Evolutionary conservation across 2,888 invertebrate species (phyloP).

Genomic region (Nudaria mundana): DNA sequence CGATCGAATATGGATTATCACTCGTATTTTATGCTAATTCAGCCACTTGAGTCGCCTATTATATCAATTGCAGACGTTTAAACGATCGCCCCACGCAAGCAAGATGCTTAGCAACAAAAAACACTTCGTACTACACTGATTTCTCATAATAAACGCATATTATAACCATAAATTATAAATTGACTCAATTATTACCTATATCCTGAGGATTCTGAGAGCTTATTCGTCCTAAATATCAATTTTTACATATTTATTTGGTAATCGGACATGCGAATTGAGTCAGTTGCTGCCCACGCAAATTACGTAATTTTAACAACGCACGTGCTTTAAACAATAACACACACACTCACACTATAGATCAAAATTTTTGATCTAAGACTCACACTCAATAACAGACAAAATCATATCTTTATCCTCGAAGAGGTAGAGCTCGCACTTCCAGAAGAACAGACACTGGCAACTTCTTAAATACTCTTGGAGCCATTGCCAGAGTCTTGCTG

Average conservation of each 20-base stretch:
- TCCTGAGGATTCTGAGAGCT: conserved; percentile 40
- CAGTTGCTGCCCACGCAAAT: conserved; percentile 44
- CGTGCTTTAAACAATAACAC: not conserved
- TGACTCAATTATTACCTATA: conserved; percentile 30
- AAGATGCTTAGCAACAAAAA: conserved; percentile 25
- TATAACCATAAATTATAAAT: conserved; percentile 25
- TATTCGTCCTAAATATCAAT: conserved; percentile 53
- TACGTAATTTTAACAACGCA: conserved; percentile 36
- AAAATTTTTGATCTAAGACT: too few relatives aligned
- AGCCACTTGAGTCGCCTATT: not conserved
- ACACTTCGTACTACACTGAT: conserved; percentile 22
- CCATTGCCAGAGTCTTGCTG: too few relatives aligned
- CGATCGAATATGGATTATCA: too few relatives aligned
- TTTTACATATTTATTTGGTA: conserved; percentile 60
- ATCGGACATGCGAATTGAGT: conserved; percentile 44
- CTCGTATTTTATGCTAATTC: conserved; percentile 1
- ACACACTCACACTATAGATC: too few relatives aligned
- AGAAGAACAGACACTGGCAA: too few relatives aligned
- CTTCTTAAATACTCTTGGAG: too few relatives aligned
- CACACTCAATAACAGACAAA: too few relatives aligned
- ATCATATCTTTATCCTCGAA: too few relatives aligned
- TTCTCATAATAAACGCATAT: conserved; percentile 28
- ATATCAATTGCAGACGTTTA: conserved; percentile 7
- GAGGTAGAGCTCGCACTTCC: too few relatives aligned
- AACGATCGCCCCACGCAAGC: conserved; percentile 9